phyloP scores from a whole-genome alignment of 2,797 vertebrate genomes.

The Natrix natrix region DNA sequence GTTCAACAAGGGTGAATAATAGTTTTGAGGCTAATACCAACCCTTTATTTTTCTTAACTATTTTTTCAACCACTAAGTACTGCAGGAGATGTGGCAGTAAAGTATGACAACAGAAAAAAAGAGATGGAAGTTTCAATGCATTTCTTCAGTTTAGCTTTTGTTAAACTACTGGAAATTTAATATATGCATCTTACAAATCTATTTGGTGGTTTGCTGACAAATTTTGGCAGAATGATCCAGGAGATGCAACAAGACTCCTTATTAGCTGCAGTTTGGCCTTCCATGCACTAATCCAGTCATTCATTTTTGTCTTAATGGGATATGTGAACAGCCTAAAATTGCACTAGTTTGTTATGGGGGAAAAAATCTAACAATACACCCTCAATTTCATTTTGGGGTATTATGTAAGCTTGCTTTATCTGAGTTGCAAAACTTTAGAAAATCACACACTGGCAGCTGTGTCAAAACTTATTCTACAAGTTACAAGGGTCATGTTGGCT shows the following conservation, averaged over 20 bases:
- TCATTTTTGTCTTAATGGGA: background rate
- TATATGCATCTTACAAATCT: background rate
- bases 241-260: background rate
- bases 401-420: background rate
- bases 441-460: background rate
- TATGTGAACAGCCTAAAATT: background rate
- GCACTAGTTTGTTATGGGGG: background rate
- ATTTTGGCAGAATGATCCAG: background rate
- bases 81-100: background rate
- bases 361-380: background rate
- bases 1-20: background rate
- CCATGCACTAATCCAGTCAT: background rate
- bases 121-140: background rate
- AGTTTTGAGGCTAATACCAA: background rate
- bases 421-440: background rate
- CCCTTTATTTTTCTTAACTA: background rate
- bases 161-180: background rate
- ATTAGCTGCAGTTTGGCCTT: background rate
- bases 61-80: background rate
- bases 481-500: background rate
- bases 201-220: background rate
- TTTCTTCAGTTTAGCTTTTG: background rate
- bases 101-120: background rate
- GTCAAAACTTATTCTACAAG: background rate
- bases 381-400: background rate